Evolutionary conservation across 1,140 invertebrate species (phyloP).

Genomic region (Calycopis cecrops): DNA sequence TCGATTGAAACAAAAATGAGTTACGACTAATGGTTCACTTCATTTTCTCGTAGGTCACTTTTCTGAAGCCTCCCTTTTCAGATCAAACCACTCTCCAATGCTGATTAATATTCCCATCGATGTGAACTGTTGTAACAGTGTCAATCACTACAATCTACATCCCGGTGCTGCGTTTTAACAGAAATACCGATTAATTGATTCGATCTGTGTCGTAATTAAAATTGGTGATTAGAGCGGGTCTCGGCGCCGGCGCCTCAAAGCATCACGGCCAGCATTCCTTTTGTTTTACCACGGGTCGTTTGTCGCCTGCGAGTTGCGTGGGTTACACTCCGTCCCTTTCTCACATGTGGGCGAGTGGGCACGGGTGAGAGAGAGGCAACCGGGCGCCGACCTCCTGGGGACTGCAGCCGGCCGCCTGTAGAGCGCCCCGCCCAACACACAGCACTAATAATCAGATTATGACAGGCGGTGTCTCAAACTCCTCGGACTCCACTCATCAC

Average conservation of each 20-base stretch:
- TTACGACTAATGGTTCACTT: no score
- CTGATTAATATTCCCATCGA: no score
- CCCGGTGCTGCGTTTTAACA: slow-evolving; percentile 49
- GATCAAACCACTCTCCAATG: no score
- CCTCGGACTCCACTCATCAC: slow-evolving; percentile 53
- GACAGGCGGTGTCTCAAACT: slow-evolving; percentile 59
- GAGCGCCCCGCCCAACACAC: slow-evolving; percentile 65
- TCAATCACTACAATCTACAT: slow-evolving; percentile 14
- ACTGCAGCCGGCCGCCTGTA: slow-evolving; percentile 64
- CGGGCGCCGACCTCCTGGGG: slow-evolving; percentile 68
- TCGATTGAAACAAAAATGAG: no score
- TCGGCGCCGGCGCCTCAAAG: slow-evolving; percentile 72
- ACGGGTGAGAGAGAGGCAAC: slow-evolving; percentile 44
- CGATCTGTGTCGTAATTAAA: slow-evolving; percentile 74
- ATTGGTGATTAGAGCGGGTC: slow-evolving; percentile 71
- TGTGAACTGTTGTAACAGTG: slow-evolving; percentile 3
- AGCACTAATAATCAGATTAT: slow-evolving; percentile 72
- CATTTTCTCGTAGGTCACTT: no score
- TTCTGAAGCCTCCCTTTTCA: no score
- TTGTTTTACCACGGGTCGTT: slow-evolving; percentile 74
- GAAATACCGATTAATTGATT: slow-evolving; percentile 74
- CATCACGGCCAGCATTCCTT: slow-evolving; percentile 71
- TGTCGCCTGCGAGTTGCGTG: slow-evolving; percentile 64
- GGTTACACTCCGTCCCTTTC: slow-evolving; percentile 35
- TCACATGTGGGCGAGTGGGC: not conserved